Evolutionary conservation across 2,113 vertebrate species (phyloP).

Genomic region (Rhea americana): DNA sequence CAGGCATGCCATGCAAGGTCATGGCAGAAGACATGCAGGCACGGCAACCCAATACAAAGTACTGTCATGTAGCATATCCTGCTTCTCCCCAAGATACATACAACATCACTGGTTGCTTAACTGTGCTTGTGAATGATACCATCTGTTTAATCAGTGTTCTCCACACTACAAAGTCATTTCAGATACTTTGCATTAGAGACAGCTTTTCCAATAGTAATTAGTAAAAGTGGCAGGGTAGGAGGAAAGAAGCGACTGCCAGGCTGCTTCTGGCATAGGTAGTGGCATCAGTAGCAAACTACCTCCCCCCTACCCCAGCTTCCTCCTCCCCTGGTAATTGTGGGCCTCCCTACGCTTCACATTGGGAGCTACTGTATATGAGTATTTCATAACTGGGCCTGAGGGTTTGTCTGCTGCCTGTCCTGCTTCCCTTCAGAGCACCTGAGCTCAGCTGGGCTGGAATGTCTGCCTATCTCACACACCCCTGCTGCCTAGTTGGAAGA

Average conservation of each 20-base stretch:
- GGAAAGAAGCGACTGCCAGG: neutral
- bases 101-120: neutral
- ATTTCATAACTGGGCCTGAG: conserved; percentile 40
- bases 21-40: neutral
- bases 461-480: neutral
- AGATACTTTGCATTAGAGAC: conserved; percentile 17
- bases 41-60: neutral
- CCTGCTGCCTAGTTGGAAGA: neutral
- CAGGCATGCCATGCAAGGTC: neutral
- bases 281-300: neutral
- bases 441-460: conserved; percentile 1
- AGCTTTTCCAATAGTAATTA: conserved; percentile 4
- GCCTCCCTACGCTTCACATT: neutral
- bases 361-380: neutral
- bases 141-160: conserved; percentile 13
- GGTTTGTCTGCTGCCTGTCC: conserved; percentile 50
- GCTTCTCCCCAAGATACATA: neutral
- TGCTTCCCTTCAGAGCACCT: conserved; percentile 25
- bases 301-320: neutral
- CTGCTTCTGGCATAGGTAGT: neutral
- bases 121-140: neutral
- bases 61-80: neutral
- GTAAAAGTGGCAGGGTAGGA: neutral
- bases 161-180: neutral
- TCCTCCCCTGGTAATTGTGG: neutral